Evolutionary conservation across 2,888 invertebrate genomes (phyloP), one percentile per base, ranked within the genome.

Genomic region (Monochamus alternatus): DNA sequence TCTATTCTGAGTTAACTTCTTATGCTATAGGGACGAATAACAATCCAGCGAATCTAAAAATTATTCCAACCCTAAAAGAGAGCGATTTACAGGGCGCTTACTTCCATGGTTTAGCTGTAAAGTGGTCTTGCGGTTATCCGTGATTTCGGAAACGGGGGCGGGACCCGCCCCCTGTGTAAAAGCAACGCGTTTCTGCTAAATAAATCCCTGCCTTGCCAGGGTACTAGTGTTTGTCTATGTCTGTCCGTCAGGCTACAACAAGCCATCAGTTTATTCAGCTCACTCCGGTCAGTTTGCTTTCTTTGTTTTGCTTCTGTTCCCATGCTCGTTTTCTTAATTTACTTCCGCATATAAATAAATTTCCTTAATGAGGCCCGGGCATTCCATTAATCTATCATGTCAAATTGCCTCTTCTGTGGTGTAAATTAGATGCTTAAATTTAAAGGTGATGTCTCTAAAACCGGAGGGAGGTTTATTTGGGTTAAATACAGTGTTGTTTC

Each of bases 221-320:
- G 78, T 76, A 78, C 74, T 71, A 78, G 78, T 79, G 81, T 81
- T 81, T 81, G 80, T 81, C 80, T 80, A 78, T 71, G 81, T 81
- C 80, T 70, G 79, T 76, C 80, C 74, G 75, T 81, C 81, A 78
- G 78, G 62, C 76, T 67, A 78, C 66, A 68, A 74, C 77, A 51
- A 73, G 63, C 80, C 72, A 79, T 79, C 79, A 75, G 79, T 79
- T 75, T 70, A 62, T 75, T 75, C 71, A 31, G 68, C 65, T 74
- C 64, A 47, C 32, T 47, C n/a, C 14, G 69, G 60, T 31, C 69
- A 60, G 69, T 69, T 60, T 69, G 47, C 47, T 69, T 69, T 59
- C 31, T 69, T 69, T 69, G 60, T 60, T 69, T 60, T 69, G 60
- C 44, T 47, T 60, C 30, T 32, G 47, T 32, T 66, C 52, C 38